Evolutionary conservation across 2,797 vertebrate species (phyloP).

Genomic region (Lycodopsis pacificus): DNA sequence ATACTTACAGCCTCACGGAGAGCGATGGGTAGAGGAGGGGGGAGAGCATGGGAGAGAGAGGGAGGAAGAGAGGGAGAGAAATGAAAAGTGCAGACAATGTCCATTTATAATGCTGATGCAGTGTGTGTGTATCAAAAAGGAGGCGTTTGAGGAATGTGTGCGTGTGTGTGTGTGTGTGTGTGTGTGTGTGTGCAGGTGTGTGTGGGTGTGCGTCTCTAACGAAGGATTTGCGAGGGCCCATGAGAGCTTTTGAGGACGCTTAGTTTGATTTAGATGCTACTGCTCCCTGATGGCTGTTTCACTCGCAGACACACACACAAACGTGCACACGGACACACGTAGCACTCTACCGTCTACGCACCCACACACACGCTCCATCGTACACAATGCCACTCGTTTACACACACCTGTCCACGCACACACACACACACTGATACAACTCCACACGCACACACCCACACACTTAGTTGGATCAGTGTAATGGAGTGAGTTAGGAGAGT

Average conservation of each 20-base stretch:
- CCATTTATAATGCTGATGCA: conserved; percentile 91
- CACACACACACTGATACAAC: conserved; percentile 19
- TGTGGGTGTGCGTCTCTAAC: conserved; percentile 46
- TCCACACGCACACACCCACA: conserved; percentile 13
- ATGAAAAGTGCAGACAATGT: conserved; percentile 88
- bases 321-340: background rate
- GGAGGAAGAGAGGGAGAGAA: conserved; percentile 39
- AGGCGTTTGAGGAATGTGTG: conserved; percentile 63
- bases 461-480: conserved; percentile 43
- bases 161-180: background rate
- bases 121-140: conserved; percentile 68
- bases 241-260: conserved; percentile 92
- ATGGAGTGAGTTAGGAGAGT: conserved; percentile 57
- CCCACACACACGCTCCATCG: conserved; percentile 19
- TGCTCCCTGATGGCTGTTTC: conserved; percentile 69
- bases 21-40: conserved; percentile 69
- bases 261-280: conserved; percentile 92
- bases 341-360: conserved; percentile 7
- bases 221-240: conserved; percentile 82
- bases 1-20: conserved; percentile 86
- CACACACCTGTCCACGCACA: conserved; percentile 23
- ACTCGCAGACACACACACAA: conserved; percentile 45
- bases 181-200: background rate
- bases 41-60: conserved; percentile 14
- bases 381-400: conserved; percentile 21